Conservation (phyloP, 1,140 invertebrate genomes). For the Formica selysi region DNA sequence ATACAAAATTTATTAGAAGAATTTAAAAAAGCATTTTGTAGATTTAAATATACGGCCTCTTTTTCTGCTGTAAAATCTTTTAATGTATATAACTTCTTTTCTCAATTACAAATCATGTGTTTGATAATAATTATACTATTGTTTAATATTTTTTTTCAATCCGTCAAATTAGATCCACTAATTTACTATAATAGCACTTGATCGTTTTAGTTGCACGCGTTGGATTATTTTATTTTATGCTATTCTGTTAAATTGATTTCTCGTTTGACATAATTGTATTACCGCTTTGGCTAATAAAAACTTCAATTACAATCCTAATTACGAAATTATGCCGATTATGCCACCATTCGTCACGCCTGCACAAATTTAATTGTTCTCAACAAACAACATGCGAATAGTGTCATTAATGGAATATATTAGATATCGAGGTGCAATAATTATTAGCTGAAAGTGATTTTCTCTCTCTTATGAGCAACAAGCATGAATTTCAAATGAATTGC, state of each 20-base stretch:
- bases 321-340: conserved; percentile 36
- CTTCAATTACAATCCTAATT: conserved; percentile 20
- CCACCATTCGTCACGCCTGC: background rate
- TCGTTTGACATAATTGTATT: conserved; percentile 12
- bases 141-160: background rate
- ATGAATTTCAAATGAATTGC: background rate
- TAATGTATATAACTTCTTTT: no score
- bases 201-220: background rate
- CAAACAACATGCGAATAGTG: background rate
- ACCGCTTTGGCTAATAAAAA: conserved; percentile 7
- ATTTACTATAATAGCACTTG: background rate
- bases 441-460: background rate
- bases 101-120: no score
- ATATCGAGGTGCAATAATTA: background rate
- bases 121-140: background rate
- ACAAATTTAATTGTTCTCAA: conserved; percentile 26
- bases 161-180: background rate
- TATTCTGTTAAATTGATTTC: conserved; percentile 24
- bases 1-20: no score
- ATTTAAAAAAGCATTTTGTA: no score
- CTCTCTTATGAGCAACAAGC: background rate
- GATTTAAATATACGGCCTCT: no score
- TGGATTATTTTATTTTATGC: background rate
- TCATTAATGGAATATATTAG: conserved; percentile 6
- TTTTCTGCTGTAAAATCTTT: no score